These are phyloP conservation scores for Apocheima hispidaria DNA, from an alignment of 2,888 invertebrate species.

Conservation along the genomic window DNA sequence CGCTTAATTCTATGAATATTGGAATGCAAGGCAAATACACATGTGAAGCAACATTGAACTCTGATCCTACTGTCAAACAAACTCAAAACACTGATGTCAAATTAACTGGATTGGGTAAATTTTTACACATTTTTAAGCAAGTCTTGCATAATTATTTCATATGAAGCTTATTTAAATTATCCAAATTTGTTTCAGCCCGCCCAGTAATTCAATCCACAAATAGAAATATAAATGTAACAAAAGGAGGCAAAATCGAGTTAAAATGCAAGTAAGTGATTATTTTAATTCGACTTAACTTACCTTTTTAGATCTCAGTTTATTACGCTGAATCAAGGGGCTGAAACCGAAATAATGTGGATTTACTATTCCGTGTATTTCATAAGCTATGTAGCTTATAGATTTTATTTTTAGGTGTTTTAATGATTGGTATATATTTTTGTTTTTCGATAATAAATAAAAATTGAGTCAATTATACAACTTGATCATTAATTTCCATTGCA, in stretches of 20 bases:
- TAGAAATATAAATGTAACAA: not conserved
- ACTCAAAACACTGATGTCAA: not conserved
- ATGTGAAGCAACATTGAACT: slow-evolving; percentile 31
- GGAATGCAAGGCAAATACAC: slow-evolving; percentile 34
- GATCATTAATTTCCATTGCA: no score
- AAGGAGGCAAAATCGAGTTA: slow-evolving; percentile 10
- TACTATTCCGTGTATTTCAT: no score
- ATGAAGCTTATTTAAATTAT: not conserved
- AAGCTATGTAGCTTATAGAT: no score
- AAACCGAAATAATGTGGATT: no score
- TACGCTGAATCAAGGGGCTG: no score
- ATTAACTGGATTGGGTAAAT: slow-evolving; percentile 16
- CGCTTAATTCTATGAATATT: slow-evolving; percentile 23
- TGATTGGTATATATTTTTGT: no score
- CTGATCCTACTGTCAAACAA: slow-evolving; percentile 9
- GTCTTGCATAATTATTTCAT: not conserved
- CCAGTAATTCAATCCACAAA: slow-evolving; percentile 7
- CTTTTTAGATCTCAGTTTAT: not conserved
- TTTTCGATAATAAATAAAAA: no score
- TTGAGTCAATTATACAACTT: no score
- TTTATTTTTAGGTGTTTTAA: no score
- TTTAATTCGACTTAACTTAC: not conserved
- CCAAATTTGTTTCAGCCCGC: not conserved
- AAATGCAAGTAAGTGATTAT: slow-evolving; percentile 16
- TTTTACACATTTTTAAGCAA: not conserved